Conservation (phyloP, 2,797 vertebrate species). For the Anguilla marmorata region DNA sequence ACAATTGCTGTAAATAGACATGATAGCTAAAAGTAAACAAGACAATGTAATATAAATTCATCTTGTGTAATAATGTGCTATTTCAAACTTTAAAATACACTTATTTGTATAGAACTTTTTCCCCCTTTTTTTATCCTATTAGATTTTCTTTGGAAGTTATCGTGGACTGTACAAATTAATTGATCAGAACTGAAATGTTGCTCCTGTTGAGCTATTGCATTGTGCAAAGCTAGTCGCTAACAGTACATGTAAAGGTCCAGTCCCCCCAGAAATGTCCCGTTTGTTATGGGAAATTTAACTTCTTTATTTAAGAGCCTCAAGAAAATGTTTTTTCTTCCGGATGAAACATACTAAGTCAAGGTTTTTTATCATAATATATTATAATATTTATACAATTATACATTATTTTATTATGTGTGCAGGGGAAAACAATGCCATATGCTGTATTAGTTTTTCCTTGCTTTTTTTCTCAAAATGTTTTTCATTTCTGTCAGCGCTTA, state of each 20-base stretch:
- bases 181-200: neutral
- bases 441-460: neutral
- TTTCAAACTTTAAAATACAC: neutral
- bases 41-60: constrained; percentile 5
- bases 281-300: neutral
- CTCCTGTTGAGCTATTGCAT: neutral
- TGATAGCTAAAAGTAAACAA: neutral
- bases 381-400: constrained; percentile 19
- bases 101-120: constrained; percentile 2
- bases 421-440: constrained; percentile 16
- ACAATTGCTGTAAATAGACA: neutral
- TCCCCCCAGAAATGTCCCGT: neutral
- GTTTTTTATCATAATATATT: neutral
- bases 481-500: neutral
- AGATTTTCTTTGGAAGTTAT: neutral
- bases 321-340: neutral
- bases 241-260: neutral
- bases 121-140: neutral
- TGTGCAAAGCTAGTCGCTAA: neutral
- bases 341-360: neutral
- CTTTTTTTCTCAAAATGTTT: neutral
- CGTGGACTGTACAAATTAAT: neutral
- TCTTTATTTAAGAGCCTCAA: constrained; percentile 1
- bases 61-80: neutral
- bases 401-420: neutral